A percentile compares a stretch with the other conserved stretches of the same genome.
These are phyloP conservation scores for Tarsius wallacei DNA, from an alignment of 2,797 vertebrate genomes.

Conservation along the genomic window DNA sequence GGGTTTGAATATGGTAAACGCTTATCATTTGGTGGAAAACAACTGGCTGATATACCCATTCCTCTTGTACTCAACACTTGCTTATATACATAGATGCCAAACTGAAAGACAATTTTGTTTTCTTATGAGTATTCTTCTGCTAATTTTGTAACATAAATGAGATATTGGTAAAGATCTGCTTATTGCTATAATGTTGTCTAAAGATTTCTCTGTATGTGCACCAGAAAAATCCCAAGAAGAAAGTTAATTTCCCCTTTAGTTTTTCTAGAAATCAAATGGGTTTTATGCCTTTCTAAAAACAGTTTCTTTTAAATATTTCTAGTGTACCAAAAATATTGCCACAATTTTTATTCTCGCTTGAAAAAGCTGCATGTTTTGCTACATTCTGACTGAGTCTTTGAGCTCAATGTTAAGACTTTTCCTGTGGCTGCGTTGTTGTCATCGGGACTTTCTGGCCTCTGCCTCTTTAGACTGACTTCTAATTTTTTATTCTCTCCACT, in stretches of 20 bases:
- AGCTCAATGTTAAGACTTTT: neutral
- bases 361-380: neutral
- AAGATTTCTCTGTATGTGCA: neutral
- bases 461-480: neutral
- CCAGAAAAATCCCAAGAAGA: neutral
- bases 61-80: neutral
- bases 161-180: neutral
- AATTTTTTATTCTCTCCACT: neutral
- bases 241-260: conserved; percentile 16
- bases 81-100: neutral
- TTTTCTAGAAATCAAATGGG: conserved; percentile 32
- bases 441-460: neutral
- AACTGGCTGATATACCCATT: neutral
- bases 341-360: neutral
- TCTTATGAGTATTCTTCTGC: neutral
- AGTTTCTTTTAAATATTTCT: conserved; percentile 11
- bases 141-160: conserved; percentile 35
- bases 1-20: neutral
- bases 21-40: neutral
- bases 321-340: neutral
- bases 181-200: neutral
- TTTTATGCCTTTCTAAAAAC: conserved; percentile 31
- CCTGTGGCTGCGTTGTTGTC: neutral
- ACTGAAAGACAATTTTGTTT: conserved; percentile 4
- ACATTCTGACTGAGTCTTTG: neutral